These are phyloP conservation scores for Drosophila gunungcola DNA, from an alignment of 1,140 invertebrate genomes.

Conservation along the genomic window DNA sequence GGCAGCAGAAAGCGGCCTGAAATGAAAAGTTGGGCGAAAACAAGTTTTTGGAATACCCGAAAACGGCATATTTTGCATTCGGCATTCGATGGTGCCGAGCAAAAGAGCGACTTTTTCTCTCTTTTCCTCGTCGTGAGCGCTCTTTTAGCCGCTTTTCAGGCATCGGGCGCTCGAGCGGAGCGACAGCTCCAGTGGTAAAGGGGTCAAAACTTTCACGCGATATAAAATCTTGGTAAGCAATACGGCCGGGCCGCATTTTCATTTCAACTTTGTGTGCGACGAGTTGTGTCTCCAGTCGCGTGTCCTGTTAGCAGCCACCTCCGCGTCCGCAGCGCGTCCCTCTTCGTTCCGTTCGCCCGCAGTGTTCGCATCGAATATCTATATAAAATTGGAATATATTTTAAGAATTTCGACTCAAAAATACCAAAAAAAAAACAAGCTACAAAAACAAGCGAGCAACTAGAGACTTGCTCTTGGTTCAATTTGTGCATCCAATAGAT, in stretches of 20 bases:
- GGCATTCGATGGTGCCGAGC: conserved; percentile 11
- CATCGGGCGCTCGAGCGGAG: conserved; percentile 59
- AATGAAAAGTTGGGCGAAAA: conserved; percentile 74
- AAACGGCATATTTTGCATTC: conserved; percentile 79
- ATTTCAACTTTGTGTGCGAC: conserved; percentile 79
- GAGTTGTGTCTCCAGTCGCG: conserved; percentile 63
- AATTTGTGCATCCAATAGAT: conserved; percentile 65
- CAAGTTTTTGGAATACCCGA: conserved; percentile 51
- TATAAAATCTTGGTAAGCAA: conserved; percentile 84
- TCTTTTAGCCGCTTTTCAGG: conserved; percentile 21
- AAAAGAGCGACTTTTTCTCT: conserved; percentile 25
- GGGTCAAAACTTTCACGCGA: conserved; percentile 85
- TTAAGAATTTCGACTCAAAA: conserved; percentile 8
- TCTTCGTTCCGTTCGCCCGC: conserved; percentile 25
- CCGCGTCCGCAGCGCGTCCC: conserved; percentile 41
- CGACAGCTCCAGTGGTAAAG: conserved; percentile 68
- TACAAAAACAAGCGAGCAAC: conserved; percentile 53
- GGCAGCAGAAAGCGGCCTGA: conserved; percentile 73
- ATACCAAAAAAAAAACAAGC: conserved; percentile 10
- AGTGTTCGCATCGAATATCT: conserved; percentile 17
- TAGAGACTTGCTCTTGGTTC: conserved; percentile 48
- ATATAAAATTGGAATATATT: conserved; percentile 12
- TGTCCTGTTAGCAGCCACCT: conserved; percentile 41
- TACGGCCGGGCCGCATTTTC: conserved; percentile 79
- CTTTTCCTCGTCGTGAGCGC: conserved; percentile 28